Conservation (phyloP, 2,113 vertebrate genomes). For the Oncorhynchus clarkii region DNA sequence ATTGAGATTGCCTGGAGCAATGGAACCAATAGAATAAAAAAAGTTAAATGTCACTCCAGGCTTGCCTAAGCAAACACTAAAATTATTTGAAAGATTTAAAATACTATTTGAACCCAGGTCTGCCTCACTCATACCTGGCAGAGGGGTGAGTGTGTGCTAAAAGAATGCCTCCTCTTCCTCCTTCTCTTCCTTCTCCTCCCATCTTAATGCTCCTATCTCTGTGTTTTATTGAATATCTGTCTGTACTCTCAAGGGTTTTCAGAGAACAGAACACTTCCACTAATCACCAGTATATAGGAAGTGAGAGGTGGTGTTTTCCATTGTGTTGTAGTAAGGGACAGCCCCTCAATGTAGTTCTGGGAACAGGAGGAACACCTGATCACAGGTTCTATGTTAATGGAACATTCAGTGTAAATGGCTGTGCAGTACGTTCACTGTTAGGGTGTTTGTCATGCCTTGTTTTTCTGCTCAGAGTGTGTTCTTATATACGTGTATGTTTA, state of each 20-base stretch:
- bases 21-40: too few species aligned
- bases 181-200: not conserved
- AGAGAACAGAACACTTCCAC: not conserved
- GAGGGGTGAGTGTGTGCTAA: not conserved
- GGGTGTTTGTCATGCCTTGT: not conserved
- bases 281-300: not conserved
- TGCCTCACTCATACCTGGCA: not conserved
- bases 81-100: too few species aligned
- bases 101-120: too few species aligned
- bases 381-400: not conserved
- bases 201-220: not conserved
- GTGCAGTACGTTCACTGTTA: not conserved
- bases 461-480: not conserved
- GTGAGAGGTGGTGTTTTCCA: not conserved
- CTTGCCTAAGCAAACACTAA: too few species aligned
- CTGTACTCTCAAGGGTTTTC: not conserved
- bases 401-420: not conserved
- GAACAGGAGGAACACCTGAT: slow-evolving; percentile 2
- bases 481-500: too few species aligned
- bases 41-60: too few species aligned
- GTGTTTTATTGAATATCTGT: not conserved
- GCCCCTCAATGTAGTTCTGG: not conserved
- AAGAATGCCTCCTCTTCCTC: not conserved
- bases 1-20: too few species aligned
- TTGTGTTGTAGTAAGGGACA: not conserved